phyloP scores from a whole-genome alignment of 2,888 invertebrate genomes.

The Eudasyphora cyanicolor region DNA sequence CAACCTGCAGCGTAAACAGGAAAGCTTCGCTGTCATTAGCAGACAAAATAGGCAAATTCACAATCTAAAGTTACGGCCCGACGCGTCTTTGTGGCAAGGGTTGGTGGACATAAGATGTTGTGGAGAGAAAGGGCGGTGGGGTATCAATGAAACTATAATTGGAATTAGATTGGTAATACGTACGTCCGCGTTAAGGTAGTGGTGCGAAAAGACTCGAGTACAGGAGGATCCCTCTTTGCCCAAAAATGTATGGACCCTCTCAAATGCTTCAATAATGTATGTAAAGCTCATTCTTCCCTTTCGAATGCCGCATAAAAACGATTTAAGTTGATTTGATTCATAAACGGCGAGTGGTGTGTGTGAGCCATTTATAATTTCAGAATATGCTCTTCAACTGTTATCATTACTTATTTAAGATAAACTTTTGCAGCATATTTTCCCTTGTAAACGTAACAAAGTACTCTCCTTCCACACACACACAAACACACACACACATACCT shows the following conservation, averaged over 20 bases:
- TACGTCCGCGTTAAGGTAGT: neutral
- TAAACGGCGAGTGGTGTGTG: neutral
- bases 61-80: neutral
- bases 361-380: constrained; percentile 40
- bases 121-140: neutral
- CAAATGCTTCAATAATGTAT: neutral
- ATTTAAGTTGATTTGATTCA: constrained; percentile 27
- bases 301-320: neutral
- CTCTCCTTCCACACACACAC: neutral
- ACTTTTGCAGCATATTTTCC: constrained; percentile 50
- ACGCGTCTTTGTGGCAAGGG: too few species aligned
- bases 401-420: constrained; percentile 59
- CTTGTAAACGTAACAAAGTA: neutral
- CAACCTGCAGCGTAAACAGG: constrained; percentile 58
- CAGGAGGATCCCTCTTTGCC: neutral
- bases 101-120: too few species aligned
- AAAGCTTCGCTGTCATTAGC: constrained; percentile 50
- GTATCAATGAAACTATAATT: constrained; percentile 2
- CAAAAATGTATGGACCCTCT: too few species aligned
- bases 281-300: neutral
- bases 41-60: constrained; percentile 41
- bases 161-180: constrained; percentile 26
- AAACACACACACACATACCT: neutral
- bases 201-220: neutral
- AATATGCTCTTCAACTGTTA: constrained; percentile 46